Base-by-base conservation (phyloP, 2,113 vertebrate species). In the Dascyllus trimaculatus region DNA sequence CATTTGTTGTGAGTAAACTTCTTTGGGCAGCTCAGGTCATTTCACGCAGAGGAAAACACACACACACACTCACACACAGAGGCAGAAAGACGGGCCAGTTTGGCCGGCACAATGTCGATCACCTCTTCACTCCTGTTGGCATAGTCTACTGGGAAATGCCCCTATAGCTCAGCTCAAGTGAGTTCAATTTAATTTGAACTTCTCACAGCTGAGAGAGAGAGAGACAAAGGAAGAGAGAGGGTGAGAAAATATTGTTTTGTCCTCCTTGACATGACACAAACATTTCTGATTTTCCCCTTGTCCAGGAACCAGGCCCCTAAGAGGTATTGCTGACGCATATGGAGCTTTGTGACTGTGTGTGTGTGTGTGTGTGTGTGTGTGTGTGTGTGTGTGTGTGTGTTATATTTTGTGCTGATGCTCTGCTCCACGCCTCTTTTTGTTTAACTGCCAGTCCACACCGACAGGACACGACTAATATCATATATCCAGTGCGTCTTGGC, bases 161-260 rank as follows among this genome's bases (percentile, higher is more conserved):
- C 21, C 32, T 35, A 53, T 75, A 75, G 70, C 73, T 89, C 75
- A 75, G 83, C 85, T 81, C 77, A 89, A 89, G 83, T 81, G 88
- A 84, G 80, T 88, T 88, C 87, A 92, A 85, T 90, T 87, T 85
- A 88, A 92, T 89, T 87, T 90, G 81, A 90, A 91, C 85, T 88
- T 81, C 77, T 85, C 70, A 71, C 24, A 53, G 77, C 21, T 49
- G 0, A 67, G 61, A 67, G 48, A 24, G 17, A 38, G 59, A 25
- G 2, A 17, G 1, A 51, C 40, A 67, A 54, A 15, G 52, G 15
- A 21, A 19, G 35, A 35, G 32, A 53, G 59, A 22, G 65, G 10
- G 71, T 22, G 29, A 26, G 45, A 68, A 3, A 85, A 80, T 60
- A 85, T 68, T 82, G 66, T 68, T 90, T 81, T 85, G 81, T 86